Evolutionary conservation across 2,888 invertebrate genomes (phyloP).

Genomic region (Halictus ligatus): DNA sequence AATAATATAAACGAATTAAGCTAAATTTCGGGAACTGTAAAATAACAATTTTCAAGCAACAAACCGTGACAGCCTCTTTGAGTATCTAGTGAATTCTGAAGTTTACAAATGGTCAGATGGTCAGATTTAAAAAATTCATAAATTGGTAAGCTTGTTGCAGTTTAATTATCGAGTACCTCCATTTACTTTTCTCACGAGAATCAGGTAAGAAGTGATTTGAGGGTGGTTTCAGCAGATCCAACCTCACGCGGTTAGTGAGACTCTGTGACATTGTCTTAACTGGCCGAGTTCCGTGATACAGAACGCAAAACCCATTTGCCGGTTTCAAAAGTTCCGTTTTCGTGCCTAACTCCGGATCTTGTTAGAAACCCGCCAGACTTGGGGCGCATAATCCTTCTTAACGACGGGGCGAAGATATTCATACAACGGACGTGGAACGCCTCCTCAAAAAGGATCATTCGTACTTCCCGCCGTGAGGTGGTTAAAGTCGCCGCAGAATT

Average conservation of each 20-base stretch:
- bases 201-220: not conserved
- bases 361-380: slow-evolving; percentile 45
- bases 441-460: slow-evolving; percentile 49
- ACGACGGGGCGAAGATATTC: slow-evolving; percentile 60
- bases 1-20: too few species aligned
- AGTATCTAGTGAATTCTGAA: too few species aligned
- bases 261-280: slow-evolving; percentile 61
- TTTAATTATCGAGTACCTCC: not conserved
- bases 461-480: slow-evolving; percentile 29
- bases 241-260: slow-evolving; percentile 39
- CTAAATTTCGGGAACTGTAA: too few species aligned
- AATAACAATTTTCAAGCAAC: too few species aligned
- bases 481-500: slow-evolving; percentile 23
- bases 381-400: slow-evolving; percentile 65
- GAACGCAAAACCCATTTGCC: slow-evolving; percentile 64
- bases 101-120: too few species aligned
- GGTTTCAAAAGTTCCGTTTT: slow-evolving; percentile 63
- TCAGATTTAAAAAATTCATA: too few species aligned
- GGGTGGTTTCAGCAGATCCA: not conserved
- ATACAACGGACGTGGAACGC: slow-evolving; percentile 61
- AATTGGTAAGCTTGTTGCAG: not conserved
- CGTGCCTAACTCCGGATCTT: slow-evolving; percentile 55
- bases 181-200: not conserved
- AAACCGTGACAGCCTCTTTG: too few species aligned
- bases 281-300: slow-evolving; percentile 48